These are phyloP conservation scores for Tortricodes alternella DNA, from an alignment of 2,888 invertebrate genomes.

Conservation along the genomic window DNA sequence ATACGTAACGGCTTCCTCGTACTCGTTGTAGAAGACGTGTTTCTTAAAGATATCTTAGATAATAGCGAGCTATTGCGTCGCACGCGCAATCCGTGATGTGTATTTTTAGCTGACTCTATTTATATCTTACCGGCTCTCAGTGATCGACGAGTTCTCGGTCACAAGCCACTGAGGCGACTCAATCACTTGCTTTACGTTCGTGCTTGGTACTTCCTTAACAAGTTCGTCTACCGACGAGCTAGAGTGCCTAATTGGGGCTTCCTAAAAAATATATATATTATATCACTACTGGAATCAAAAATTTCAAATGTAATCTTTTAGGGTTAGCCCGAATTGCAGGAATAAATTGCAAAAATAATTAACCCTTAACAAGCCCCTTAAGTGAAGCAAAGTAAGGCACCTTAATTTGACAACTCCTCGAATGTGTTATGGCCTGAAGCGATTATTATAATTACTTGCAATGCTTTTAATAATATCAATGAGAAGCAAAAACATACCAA, in stretches of 20 bases:
- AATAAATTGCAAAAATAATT: too few species aligned
- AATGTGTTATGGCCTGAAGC: constrained; percentile 1
- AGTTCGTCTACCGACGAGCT: constrained; percentile 11
- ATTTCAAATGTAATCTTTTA: too few species aligned
- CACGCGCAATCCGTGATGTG: constrained; percentile 70
- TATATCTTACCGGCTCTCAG: constrained; percentile 70
- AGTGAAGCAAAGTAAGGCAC: too few species aligned
- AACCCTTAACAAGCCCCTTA: too few species aligned
- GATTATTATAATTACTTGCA: neutral
- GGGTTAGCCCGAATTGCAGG: too few species aligned
- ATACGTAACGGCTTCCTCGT: constrained; percentile 1
- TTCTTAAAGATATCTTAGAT: constrained; percentile 27
- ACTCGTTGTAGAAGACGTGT: constrained; percentile 9
- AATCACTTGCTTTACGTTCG: constrained; percentile 34
- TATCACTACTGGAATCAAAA: too few species aligned
- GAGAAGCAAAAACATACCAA: neutral
- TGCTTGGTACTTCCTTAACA: constrained; percentile 25
- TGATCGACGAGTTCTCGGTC: constrained; percentile 59
- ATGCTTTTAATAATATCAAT: neutral
- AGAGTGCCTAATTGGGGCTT: constrained; percentile 1
- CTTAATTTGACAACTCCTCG: constrained; percentile 6
- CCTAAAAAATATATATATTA: too few species aligned
- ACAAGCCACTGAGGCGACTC: constrained; percentile 49
- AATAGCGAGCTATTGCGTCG: constrained; percentile 42
- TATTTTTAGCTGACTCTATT: constrained; percentile 77